phyloP scores from a whole-genome alignment of 2,113 vertebrate species.

The Pardalotus punctatus region DNA sequence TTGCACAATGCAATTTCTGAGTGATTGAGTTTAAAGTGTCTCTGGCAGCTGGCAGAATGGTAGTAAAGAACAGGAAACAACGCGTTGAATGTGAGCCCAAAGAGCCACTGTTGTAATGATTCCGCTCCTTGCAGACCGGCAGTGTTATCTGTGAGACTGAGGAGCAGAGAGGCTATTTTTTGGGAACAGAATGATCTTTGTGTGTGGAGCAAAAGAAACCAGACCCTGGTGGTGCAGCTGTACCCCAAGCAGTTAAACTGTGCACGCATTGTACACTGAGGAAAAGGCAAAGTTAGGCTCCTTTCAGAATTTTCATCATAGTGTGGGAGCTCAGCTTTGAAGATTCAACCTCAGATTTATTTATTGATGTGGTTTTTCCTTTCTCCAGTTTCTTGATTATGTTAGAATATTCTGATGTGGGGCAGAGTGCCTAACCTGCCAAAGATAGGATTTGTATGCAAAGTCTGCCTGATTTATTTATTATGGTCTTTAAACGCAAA shows the following conservation, averaged over 20 bases:
- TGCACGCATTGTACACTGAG: slow-evolving; percentile 11
- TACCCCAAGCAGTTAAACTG: slow-evolving; percentile 6
- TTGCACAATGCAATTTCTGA: neutral
- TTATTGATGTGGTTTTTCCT: neutral
- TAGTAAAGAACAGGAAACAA: slow-evolving; percentile 62
- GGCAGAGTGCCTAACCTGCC: neutral
- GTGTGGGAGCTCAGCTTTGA: neutral
- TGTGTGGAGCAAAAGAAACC: slow-evolving; percentile 51
- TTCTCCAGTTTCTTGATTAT: neutral
- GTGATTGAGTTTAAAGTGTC: slow-evolving; percentile 41
- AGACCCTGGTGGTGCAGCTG: slow-evolving; percentile 57
- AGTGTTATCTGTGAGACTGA: slow-evolving; percentile 48
- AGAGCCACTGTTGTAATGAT: slow-evolving; percentile 36
- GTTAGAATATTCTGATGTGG: neutral
- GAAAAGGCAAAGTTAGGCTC: neutral
- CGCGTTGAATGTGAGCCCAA: slow-evolving; percentile 41
- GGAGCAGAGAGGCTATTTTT: neutral
- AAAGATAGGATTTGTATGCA: neutral
- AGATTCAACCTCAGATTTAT: neutral
- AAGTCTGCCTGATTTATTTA: neutral
- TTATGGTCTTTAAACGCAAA: neutral
- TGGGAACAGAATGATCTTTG: slow-evolving; percentile 75
- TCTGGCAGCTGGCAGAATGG: slow-evolving; percentile 44
- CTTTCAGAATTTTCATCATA: neutral
- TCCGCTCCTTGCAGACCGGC: neutral